Percentiles rank a stretch among this genome's conserved stretches.
phyloP scores from a whole-genome alignment of 1,140 invertebrate species.

The Drosophila santomea region DNA sequence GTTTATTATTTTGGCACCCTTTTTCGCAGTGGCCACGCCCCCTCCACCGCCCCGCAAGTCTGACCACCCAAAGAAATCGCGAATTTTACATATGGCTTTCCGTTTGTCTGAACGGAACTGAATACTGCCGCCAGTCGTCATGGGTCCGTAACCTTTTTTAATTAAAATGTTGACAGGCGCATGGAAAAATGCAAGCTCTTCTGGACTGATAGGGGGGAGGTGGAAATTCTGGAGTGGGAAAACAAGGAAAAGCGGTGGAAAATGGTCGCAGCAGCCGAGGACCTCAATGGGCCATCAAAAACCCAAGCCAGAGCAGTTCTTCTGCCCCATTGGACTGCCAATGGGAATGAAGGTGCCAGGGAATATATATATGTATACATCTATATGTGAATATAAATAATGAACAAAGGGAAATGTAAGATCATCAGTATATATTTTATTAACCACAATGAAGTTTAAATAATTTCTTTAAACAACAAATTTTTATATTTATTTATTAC shows the following conservation, averaged over 20 bases:
- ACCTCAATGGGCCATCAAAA: conserved; percentile 39
- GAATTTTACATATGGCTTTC: conserved; percentile 76
- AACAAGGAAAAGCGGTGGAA: not conserved
- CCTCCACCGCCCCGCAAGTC: conserved; percentile 11
- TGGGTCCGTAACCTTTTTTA: conserved; percentile 84
- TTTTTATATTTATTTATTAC: too few species aligned
- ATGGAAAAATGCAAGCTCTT: conserved; percentile 72
- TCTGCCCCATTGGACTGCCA: conserved; percentile 41
- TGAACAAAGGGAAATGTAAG: too few species aligned
- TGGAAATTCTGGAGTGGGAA: not conserved
- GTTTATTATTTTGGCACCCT: conserved; percentile 85
- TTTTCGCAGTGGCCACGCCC: conserved; percentile 48
- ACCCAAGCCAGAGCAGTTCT: conserved; percentile 36
- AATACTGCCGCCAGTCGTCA: conserved; percentile 36
- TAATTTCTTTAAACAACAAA: too few species aligned
- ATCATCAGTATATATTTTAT: too few species aligned
- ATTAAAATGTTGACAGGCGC: conserved; percentile 85
- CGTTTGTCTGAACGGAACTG: conserved; percentile 31
- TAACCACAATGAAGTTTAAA: too few species aligned
- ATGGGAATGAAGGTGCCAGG: conserved; percentile 15
- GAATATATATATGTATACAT: too few species aligned
- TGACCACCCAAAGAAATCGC: conserved; percentile 72
- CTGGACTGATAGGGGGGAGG: conserved; percentile 5
- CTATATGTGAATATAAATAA: too few species aligned
- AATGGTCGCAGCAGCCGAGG: conserved; percentile 9